These are phyloP conservation scores for Apogon talboti DNA, from an alignment of 2,797 vertebrate species.

Conservation along the genomic window DNA sequence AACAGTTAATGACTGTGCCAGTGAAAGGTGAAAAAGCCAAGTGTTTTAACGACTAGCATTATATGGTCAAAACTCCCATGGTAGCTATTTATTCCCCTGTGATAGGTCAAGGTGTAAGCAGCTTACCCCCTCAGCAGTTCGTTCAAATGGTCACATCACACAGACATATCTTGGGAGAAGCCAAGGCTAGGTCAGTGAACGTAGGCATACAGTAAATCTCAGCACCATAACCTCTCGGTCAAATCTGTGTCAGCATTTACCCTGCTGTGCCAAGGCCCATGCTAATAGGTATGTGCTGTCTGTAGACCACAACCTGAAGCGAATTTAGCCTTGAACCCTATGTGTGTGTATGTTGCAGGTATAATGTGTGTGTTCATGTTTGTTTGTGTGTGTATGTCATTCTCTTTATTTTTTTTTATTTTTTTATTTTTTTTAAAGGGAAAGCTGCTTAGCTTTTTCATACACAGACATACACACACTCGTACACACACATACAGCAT, in stretches of 20 bases:
- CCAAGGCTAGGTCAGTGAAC: constrained; percentile 71
- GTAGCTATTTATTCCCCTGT: constrained; percentile 61
- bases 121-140: constrained; percentile 65
- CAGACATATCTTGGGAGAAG: constrained; percentile 50
- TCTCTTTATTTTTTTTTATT: constrained; percentile 41
- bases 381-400: constrained; percentile 38
- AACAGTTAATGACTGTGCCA: constrained; percentile 61
- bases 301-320: constrained; percentile 44
- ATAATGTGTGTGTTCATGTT: constrained; percentile 10
- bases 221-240: constrained; percentile 67
- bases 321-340: constrained; percentile 58
- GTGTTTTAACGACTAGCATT: constrained; percentile 61
- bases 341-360: constrained; percentile 11
- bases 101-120: constrained; percentile 70
- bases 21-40: constrained; percentile 66
- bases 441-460: constrained; percentile 58
- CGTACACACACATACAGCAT: constrained; percentile 48
- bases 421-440: constrained; percentile 32
- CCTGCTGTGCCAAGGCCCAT: constrained; percentile 67
- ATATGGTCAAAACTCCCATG: constrained; percentile 65
- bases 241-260: constrained; percentile 77
- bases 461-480: constrained; percentile 31
- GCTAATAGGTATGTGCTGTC: constrained; percentile 68
- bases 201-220: constrained; percentile 72
- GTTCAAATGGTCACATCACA: constrained; percentile 64